Percentiles rank a stretch among this genome's conserved stretches.
phyloP scores from a whole-genome alignment of 2,113 vertebrate genomes.

The Ptilonorhynchus violaceus region DNA sequence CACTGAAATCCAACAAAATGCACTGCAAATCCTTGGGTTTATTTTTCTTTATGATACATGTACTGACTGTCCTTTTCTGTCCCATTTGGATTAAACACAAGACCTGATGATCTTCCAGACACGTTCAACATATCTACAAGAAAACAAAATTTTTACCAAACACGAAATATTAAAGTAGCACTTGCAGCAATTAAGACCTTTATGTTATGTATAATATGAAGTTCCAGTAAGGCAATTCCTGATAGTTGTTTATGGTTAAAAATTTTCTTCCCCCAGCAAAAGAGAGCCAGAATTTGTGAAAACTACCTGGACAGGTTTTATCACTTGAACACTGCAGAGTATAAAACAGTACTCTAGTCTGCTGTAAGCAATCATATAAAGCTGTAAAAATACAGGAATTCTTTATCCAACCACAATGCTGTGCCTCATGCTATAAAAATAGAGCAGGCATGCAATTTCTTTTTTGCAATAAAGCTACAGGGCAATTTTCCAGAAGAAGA shows the following conservation, averaged over 20 bases:
- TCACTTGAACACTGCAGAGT: background rate
- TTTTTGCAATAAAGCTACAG: constrained; percentile 2
- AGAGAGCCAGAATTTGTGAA: background rate
- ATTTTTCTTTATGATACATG: background rate
- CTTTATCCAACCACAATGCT: background rate
- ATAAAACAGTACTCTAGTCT: background rate
- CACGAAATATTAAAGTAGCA: background rate
- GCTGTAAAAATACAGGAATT: constrained; percentile 37
- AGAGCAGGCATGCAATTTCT: background rate
- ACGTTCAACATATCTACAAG: background rate
- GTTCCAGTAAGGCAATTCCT: background rate
- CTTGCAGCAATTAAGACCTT: background rate
- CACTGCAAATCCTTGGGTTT: background rate
- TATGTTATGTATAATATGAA: background rate
- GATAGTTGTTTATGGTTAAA: background rate
- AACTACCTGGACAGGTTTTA: background rate
- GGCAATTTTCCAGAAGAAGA: constrained; percentile 35
- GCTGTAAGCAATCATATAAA: constrained; percentile 25
- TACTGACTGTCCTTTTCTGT: background rate
- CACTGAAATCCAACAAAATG: background rate
- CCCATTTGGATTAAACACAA: background rate
- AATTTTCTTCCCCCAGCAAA: background rate
- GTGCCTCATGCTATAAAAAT: constrained; percentile 24
- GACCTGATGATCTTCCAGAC: background rate
- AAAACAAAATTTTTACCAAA: background rate